Conservation (phyloP, 2,888 invertebrate genomes). For the Drosophila maculinotata region DNA sequence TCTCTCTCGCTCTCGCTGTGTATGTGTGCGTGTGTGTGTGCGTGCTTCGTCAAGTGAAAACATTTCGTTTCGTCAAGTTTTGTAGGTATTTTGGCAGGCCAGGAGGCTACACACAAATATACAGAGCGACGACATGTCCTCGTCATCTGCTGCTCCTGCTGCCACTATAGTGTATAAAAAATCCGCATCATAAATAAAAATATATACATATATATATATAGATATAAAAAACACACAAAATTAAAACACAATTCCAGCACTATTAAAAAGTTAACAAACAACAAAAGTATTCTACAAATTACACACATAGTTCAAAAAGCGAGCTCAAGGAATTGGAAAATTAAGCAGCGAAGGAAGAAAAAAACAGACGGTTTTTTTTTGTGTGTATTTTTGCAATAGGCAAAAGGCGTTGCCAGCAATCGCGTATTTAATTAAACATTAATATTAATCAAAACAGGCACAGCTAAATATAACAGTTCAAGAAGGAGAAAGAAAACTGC, state of each 20-base stretch:
- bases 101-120: conserved; percentile 53
- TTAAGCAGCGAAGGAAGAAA: conserved; percentile 15
- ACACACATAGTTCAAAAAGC: conserved; percentile 17
- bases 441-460: conserved; percentile 29
- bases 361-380: conserved; percentile 34
- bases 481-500: conserved; percentile 12
- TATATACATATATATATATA: conserved; percentile 13
- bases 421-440: conserved; percentile 11
- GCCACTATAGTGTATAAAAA: conserved; percentile 42
- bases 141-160: conserved; percentile 59
- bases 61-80: conserved; percentile 76
- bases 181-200: conserved; percentile 31
- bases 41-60: conserved; percentile 72
- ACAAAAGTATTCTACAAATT: not conserved
- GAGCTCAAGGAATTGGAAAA: conserved; percentile 52
- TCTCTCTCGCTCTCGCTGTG: not conserved
- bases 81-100: conserved; percentile 74
- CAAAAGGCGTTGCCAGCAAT: conserved; percentile 68
- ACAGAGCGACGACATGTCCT: conserved; percentile 56
- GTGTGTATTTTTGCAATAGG: conserved; percentile 32
- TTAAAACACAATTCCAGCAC: conserved; percentile 10
- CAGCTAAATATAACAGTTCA: conserved; percentile 11
- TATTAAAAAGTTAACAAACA: not conserved
- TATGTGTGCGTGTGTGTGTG: conserved; percentile 30
- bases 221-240: conserved; percentile 4